phyloP scores from a whole-genome alignment of 2,888 invertebrate genomes.

The Andrena marginata region DNA sequence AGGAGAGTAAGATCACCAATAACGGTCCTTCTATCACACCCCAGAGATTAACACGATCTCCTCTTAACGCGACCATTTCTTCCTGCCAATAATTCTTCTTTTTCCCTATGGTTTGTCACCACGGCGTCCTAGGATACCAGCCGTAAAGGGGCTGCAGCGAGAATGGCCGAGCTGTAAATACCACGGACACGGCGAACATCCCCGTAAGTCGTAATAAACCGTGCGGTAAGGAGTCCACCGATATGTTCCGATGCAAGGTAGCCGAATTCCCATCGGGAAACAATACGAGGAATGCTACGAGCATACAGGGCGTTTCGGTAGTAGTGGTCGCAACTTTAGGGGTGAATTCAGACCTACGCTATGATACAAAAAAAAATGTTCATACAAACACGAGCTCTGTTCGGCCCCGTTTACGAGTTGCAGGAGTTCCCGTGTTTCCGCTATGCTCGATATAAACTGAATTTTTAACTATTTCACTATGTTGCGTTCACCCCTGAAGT shows the following conservation, averaged over 20 bases:
- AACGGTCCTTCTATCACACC: constrained; percentile 14
- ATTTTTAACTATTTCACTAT: too few species aligned
- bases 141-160: constrained; percentile 58
- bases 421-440: too few species aligned
- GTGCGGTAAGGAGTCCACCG: constrained; percentile 53
- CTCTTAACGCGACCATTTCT: constrained; percentile 35
- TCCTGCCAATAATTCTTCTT: constrained; percentile 57
- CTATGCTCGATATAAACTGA: too few species aligned
- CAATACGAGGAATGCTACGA: constrained; percentile 59
- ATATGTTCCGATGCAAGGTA: constrained; percentile 63
- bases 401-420: neutral
- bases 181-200: constrained; percentile 69
- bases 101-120: constrained; percentile 54
- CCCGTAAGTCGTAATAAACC: constrained; percentile 76
- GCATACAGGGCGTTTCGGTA: neutral
- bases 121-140: constrained; percentile 19
- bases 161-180: constrained; percentile 74
- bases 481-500: too few species aligned
- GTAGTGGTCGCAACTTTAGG: neutral
- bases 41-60: constrained; percentile 54
- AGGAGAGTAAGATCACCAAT: constrained; percentile 4
- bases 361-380: neutral
- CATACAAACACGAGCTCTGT: neutral
- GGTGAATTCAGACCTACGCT: neutral
- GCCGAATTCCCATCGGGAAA: constrained; percentile 66